Evolutionary conservation across 2,113 vertebrate species (phyloP).

Genomic region (Oryzias melastigma): DNA sequence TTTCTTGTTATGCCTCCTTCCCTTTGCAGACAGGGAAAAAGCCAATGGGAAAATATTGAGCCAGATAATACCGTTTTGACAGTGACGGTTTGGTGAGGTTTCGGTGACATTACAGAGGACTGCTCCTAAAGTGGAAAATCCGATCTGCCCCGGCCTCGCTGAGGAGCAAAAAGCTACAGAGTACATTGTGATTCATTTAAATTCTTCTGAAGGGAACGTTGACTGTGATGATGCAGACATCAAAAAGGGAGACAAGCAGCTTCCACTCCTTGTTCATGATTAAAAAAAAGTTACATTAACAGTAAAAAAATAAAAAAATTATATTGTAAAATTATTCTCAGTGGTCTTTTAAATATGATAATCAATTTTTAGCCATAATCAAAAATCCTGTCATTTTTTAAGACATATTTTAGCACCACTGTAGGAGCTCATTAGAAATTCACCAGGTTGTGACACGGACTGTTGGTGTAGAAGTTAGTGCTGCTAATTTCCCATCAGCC

Average conservation of each 20-base stretch:
- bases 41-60: slow-evolving; percentile 60
- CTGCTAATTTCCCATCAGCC: too few species aligned
- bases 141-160: slow-evolving; percentile 57
- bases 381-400: too few species aligned
- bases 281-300: not conserved
- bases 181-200: slow-evolving; percentile 53
- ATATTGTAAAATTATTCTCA: too few species aligned
- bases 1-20: slow-evolving; percentile 28
- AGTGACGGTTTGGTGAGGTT: slow-evolving; percentile 52
- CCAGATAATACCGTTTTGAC: slow-evolving; percentile 52
- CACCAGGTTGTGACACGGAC: too few species aligned
- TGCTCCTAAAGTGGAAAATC: slow-evolving; percentile 65
- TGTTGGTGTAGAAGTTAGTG: too few species aligned
- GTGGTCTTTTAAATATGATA: too few species aligned
- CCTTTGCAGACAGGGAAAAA: slow-evolving; percentile 40
- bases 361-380: too few species aligned
- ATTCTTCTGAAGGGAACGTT: slow-evolving; percentile 55
- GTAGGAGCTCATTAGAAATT: too few species aligned
- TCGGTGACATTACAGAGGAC: slow-evolving; percentile 55
- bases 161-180: slow-evolving; percentile 38
- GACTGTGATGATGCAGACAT: slow-evolving; percentile 36
- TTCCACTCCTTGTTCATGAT: not conserved
- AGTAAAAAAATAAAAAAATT: slow-evolving; percentile 13
- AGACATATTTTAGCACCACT: too few species aligned
- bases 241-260: slow-evolving; percentile 24